Conservation (phyloP, 2,888 invertebrate species). For the Deilephila elpenor region DNA sequence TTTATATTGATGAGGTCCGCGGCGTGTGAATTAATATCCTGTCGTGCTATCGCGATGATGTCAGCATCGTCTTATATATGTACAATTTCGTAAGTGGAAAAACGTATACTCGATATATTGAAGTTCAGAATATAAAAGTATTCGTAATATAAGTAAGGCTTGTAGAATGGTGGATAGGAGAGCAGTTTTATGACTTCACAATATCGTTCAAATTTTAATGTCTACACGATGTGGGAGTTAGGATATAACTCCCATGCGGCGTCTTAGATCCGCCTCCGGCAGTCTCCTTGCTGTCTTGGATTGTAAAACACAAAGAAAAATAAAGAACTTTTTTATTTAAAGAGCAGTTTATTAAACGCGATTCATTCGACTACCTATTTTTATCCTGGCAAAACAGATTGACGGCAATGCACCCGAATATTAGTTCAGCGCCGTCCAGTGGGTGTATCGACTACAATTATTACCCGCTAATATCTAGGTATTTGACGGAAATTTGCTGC, state of each 20-base stretch:
- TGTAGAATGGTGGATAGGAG: slow-evolving; percentile 8
- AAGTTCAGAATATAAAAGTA: neutral
- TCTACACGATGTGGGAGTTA: neutral
- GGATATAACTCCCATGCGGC: slow-evolving; percentile 17
- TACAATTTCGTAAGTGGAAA: neutral
- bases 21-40: slow-evolving; percentile 57
- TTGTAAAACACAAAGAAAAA: neutral
- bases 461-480: too few relatives aligned
- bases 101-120: slow-evolving; percentile 10
- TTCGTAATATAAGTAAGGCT: slow-evolving; percentile 3
- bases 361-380: neutral
- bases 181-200: slow-evolving; percentile 19
- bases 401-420: too few relatives aligned
- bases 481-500: too few relatives aligned
- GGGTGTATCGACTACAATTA: too few relatives aligned
- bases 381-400: too few relatives aligned
- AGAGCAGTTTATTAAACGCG: neutral
- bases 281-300: neutral
- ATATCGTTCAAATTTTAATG: slow-evolving; percentile 22
- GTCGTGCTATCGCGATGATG: slow-evolving; percentile 39
- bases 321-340: slow-evolving; percentile 1
- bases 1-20: slow-evolving; percentile 78
- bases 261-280: neutral
- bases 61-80: slow-evolving; percentile 8
- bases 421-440: too few relatives aligned